These are phyloP conservation scores for Molanna angustata DNA, from an alignment of 2,888 invertebrate species.

Conservation along the genomic window DNA sequence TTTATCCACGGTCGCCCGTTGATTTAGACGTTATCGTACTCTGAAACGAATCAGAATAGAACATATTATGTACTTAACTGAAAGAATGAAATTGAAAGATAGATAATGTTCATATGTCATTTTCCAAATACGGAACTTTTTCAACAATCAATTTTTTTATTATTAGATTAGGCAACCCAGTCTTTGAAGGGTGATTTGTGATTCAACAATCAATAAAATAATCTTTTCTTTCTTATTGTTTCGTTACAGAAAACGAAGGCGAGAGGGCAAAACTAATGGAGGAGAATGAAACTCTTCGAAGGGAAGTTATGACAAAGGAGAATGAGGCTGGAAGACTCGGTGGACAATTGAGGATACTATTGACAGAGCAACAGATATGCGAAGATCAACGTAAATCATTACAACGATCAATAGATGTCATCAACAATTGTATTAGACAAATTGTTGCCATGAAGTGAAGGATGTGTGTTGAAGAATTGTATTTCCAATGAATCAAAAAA, in stretches of 20 bases:
- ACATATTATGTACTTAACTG: no score
- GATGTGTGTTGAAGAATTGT: background rate
- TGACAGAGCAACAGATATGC: slow-evolving; percentile 39
- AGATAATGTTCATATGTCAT: no score
- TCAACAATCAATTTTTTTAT: no score
- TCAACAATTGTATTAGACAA: slow-evolving; percentile 35
- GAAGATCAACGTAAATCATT: slow-evolving; percentile 37
- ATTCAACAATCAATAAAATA: background rate
- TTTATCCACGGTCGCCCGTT: no score
- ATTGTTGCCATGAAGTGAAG: background rate
- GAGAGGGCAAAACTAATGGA: slow-evolving; percentile 49
- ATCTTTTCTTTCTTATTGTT: slow-evolving; percentile 7
- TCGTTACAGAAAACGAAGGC: slow-evolving; percentile 49
- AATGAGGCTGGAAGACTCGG: slow-evolving; percentile 47
- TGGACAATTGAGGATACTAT: slow-evolving; percentile 44
- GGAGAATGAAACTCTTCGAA: slow-evolving; percentile 49
- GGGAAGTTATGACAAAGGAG: slow-evolving; percentile 51
- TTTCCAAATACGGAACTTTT: no score
- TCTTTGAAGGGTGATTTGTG: no score
- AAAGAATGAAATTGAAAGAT: no score
- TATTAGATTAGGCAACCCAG: no score
- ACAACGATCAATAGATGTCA: slow-evolving; percentile 39
- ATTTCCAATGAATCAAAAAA: no score
- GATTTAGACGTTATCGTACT: no score
- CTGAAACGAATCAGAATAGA: no score